phyloP scores from a whole-genome alignment of 2,113 vertebrate genomes.

The Columba janthina region DNA sequence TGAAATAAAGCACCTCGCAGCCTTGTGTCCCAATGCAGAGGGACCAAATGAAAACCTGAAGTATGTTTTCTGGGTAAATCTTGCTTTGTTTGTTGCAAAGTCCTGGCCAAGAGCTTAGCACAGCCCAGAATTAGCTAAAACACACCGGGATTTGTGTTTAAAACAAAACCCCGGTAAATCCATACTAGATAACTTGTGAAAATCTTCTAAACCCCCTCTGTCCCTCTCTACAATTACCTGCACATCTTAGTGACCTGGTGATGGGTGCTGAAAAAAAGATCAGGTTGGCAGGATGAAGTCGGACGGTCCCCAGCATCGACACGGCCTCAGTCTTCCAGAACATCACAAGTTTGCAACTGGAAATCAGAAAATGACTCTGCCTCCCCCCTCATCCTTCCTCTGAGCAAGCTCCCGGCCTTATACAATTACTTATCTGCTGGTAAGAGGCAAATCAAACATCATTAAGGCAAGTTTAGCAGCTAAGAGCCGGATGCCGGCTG shows the following conservation, averaged over 20 bases:
- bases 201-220: not conserved
- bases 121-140: not conserved
- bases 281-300: not conserved
- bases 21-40: not conserved
- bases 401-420: not conserved
- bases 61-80: not conserved
- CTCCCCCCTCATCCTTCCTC: not conserved
- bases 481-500: not conserved
- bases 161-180: not conserved
- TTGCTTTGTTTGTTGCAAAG: not conserved
- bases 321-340: rapidly evolving
- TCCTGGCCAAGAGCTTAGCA: not conserved
- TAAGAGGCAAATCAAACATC: conserved; percentile 19
- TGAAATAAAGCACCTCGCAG: not conserved
- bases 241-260: not conserved
- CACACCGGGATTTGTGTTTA: not conserved
- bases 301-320: not conserved
- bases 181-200: not conserved
- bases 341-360: not conserved
- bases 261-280: rapidly evolving
- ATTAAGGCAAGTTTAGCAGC: not conserved
- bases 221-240: rapidly evolving
- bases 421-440: not conserved
- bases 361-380: not conserved
- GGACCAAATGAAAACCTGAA: not conserved